Base-by-base conservation (phyloP, 2,113 vertebrate genomes). In the Chlorodrepanis virens region DNA sequence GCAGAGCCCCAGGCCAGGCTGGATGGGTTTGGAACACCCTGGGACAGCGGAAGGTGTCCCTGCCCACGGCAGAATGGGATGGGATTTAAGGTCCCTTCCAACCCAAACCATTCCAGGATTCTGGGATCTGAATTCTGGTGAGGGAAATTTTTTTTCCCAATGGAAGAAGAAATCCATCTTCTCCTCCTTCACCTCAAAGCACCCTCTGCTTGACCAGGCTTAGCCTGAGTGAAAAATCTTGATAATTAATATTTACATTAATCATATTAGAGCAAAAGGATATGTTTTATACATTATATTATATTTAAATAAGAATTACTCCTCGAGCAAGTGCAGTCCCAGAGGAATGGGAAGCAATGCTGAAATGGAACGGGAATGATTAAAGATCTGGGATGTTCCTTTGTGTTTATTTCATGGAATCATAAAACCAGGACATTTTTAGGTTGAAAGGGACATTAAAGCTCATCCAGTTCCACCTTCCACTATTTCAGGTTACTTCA, bases 401-500 rank as follows among this genome's bases (percentile, higher is more conserved):
- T 56, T 18, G 20, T 7, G 20, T 25, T 40, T 37, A 6, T 8
- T 11, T 4, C n/a, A 25, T 2, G 22, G 24, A 63, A n/a, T 21
- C 56, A 49, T 7, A 31, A 56, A 71, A 71, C 31, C 17, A 2
- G 8, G 76, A 57, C 20, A 71, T 52, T 21, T 10, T 63, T 27
- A 14, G 29, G 11, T 29, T 47, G 40, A 3, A 40, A 71, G 10
- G 40, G 45, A 14, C 2, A 2, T 70, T 8, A 29, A 54, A 63
- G 0, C 15, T 37, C 37, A 60, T 44, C 72, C 27, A 68, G 6
- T 22, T 35, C 44, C 71, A 59, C 14, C 11, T 78, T 0, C 39
- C 74, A 60, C 10, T 6, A 0, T 15, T 14, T 39, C 64, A 61
- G n/a, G 19, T 0, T 33, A 1, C 10, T 45, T 3, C 63, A 52